Conservation (phyloP, 1,140 invertebrate species). For the Leptonema lineaticorne region DNA sequence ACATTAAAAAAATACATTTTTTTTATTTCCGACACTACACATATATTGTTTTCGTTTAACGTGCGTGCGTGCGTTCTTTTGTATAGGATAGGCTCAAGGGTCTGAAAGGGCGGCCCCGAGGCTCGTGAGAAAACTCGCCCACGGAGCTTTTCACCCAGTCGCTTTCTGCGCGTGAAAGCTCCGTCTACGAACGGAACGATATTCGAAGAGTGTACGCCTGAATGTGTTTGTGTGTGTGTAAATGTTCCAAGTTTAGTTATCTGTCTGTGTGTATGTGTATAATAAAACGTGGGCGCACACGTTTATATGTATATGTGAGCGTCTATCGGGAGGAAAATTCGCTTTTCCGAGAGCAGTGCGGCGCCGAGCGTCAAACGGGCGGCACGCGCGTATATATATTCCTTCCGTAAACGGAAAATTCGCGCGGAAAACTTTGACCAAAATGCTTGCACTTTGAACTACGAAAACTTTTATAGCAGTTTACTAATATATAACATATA, state of each 20-base stretch:
- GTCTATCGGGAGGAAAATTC: conserved; percentile 10
- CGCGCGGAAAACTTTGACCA: not conserved
- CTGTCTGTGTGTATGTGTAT: too few species aligned
- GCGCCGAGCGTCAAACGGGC: not conserved
- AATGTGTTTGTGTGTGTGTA: too few species aligned
- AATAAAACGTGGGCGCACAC: too few species aligned
- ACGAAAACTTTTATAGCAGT: not conserved
- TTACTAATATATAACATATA: too few species aligned
- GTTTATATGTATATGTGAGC: too few species aligned
- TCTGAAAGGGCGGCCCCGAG: conserved; percentile 12
- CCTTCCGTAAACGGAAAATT: too few species aligned
- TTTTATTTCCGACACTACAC: too few species aligned
- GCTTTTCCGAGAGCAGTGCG: conserved; percentile 18
- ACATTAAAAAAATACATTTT: too few species aligned
- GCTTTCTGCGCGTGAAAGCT: conserved; percentile 12
- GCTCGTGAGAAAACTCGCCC: conserved; percentile 15
- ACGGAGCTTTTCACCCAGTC: conserved; percentile 21
- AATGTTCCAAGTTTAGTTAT: too few species aligned
- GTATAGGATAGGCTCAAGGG: conserved; percentile 14
- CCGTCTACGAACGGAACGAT: conserved; percentile 25
- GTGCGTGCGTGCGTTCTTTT: too few species aligned
- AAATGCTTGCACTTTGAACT: not conserved
- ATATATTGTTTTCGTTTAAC: too few species aligned
- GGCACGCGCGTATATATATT: not conserved
- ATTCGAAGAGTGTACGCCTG: too few species aligned